Base-by-base conservation (phyloP, 2,797 vertebrate species). In the Smutsia temminckii region DNA sequence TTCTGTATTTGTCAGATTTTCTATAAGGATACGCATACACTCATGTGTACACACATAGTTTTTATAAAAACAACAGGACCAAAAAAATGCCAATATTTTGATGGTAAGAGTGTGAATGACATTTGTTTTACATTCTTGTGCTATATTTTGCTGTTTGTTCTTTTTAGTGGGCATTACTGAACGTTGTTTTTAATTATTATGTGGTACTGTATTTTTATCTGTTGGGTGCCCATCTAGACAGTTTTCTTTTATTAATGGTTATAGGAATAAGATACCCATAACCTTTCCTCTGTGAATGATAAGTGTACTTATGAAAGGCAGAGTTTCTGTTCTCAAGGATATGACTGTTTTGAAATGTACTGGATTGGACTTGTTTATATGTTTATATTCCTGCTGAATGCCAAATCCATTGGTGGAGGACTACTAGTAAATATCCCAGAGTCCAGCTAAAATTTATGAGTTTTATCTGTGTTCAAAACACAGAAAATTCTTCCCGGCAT, bases 381-480 rank as follows among this genome's bases (percentile, higher is more conserved):
- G 49, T 94, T 96, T 75, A 42, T 95, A 84, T 79, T 95, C 64
- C 85, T 95, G 17, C 59, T 92, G 23, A 86, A 20, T 86, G 63
- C 91, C 74, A 93, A 88, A 55, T 18, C 64, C n/a, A 49, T 85
- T 94, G 53, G 93, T 95, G 40, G 69, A 78, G 20, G 81, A 84
- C 10, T 91, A 66, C 77, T 74, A 92, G 51, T 94, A 94, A 96
- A 71, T 94, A 94, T 92, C 14, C 64, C 57, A 84, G 85, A 93
- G 77, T 64, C 49, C 55, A 42, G 89, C 85, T 84, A 94, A 95
- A 92, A 91, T 86, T 79, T 85, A 71, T 85, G 89, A 86, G 40
- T 92, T 97, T 96, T 92, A 92, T 95, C 94, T 96, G 89, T 97
- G 79, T 96, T 71, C 2, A 77, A 84, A 93, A 95, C 21, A 75